Base-by-base conservation (phyloP, 2,797 vertebrate species). In the Alectoris magna region DNA sequence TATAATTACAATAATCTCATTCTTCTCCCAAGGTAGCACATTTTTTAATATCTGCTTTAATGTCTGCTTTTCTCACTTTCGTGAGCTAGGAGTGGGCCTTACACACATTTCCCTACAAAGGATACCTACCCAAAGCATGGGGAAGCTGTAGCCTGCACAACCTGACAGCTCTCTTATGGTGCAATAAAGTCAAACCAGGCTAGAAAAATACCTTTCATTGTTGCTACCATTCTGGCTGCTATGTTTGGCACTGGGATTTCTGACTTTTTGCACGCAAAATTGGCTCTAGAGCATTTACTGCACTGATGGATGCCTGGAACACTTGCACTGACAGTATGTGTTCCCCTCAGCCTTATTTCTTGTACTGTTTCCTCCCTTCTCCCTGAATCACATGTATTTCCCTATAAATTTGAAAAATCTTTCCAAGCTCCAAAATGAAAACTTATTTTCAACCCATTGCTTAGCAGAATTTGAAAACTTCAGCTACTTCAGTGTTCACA, bases 41-140 rank as follows among this genome's bases (percentile, higher is more conserved):
- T 27, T 84, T 95, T 88, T 59, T 82, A 78, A 74, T 55, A 44
- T 34, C 41, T 82, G 34, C n/a, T 73, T 87, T 83, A 39, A 29
- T 56, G 49, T 34, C 17, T 14, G 5, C 3, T 1, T 72, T 85
- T 63, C 34, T 66, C 46, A 31, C 16, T 58, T 58, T 6, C 56
- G 13, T 26, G 29, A 83, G 46, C 48, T 58, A 34, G n/a, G 62
- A 78, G 27, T 64, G 18, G 15, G 6, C 29, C 5, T 78, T 66
- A 21, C 5, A 68, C 6, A 24, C 9, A 3, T 62, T 14, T 44
- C 10, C 39, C 22, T 66, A 43, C 66, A 43, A 78, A 79, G 18
- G 75, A 17, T 26, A 26, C 9, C 27, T 58, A 10, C 16, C 16
- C 1, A 59, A 43, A 62, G 23, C 19, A 19, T 14, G 14, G 14